Conservation (phyloP, 2,113 vertebrate species). For the Callionymus lyra region DNA sequence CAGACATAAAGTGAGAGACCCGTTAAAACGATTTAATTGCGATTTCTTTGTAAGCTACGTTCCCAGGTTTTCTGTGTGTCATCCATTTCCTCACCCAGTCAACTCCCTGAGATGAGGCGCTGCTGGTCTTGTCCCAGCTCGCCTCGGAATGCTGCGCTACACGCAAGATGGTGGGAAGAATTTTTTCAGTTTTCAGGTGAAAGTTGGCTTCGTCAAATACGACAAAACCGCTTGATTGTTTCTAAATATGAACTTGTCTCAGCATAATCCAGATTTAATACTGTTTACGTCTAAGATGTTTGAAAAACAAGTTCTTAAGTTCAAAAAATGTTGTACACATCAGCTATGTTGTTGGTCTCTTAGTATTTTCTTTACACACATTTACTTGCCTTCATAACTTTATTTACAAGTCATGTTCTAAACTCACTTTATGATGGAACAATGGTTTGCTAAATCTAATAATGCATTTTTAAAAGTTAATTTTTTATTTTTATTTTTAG, state of each 20-base stretch:
- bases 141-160: conserved; percentile 49
- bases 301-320: neutral
- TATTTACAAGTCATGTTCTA: no score
- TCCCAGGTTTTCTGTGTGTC: conserved; percentile 16
- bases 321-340: neutral
- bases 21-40: conserved; percentile 6
- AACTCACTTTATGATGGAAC: no score
- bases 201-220: conserved; percentile 7
- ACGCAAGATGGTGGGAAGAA: conserved; percentile 13
- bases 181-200: conserved; percentile 1
- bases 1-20: neutral
- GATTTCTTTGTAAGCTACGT: conserved; percentile 3
- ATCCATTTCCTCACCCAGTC: conserved; percentile 35
- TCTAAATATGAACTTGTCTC: conserved; percentile 2
- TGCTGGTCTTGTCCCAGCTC: conserved; percentile 32
- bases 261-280: conserved; percentile 2
- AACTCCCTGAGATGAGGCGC: conserved; percentile 20
- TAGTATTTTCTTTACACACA: no score
- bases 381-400: no score
- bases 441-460: no score
- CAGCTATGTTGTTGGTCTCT: no score
- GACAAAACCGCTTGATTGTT: conserved; percentile 1
- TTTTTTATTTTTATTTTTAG: no score
- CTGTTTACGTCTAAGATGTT: no score
- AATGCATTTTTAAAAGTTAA: no score